Base-by-base conservation (phyloP, 2,113 vertebrate genomes). In the Nibea coibor region DNA sequence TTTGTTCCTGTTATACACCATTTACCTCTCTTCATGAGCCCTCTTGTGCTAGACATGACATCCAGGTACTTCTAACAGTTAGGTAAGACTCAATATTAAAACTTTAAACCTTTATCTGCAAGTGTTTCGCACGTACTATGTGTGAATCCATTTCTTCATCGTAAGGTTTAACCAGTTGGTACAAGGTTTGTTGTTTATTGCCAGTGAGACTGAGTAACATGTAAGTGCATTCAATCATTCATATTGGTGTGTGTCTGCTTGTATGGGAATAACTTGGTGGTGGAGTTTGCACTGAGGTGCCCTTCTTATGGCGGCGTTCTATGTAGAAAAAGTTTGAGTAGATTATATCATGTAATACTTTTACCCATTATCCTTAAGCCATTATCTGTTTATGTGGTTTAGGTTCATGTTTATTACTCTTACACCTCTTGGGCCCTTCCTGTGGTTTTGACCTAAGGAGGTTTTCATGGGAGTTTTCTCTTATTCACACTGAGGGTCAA, bases 401-500 rank as follows among this genome's bases (percentile, higher is more conserved):
- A 19, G n/a, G 14, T 56, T 62, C 1, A 22, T n/a, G 4, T 26
- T 26, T 56, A 12, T 72, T 61, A 54, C 22, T 57, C 15, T 63
- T 26, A 58, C 7, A 42, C 10, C 3, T 26, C 26, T 43, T 31
- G 10, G 8, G 20, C n/a, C 42, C 5, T 76, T 64, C 20, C n/a
- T 0, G 9, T 8, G 11, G 3, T 51, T 82, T 58, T 43, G 22
- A 26, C 5, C 6, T 47, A 15, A 26, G 48, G 35, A 48, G 42
- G 57, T 35, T 62, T 15, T 45, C 14, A 71, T 54, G 1, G 19
- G 20, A 53, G 47, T 63, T 68, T 47, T 62, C 5, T 11, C 12
- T 69, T 69, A 57, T 74, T 79, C 42, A 53, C 62, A 78, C 5
- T 28, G 57, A 74, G 31, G 70, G 39, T 75, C 28, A 80, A 75